These are phyloP conservation scores for Triplophysa yarkandensis DNA, from an alignment of 2,797 vertebrate genomes.

Conservation along the genomic window DNA sequence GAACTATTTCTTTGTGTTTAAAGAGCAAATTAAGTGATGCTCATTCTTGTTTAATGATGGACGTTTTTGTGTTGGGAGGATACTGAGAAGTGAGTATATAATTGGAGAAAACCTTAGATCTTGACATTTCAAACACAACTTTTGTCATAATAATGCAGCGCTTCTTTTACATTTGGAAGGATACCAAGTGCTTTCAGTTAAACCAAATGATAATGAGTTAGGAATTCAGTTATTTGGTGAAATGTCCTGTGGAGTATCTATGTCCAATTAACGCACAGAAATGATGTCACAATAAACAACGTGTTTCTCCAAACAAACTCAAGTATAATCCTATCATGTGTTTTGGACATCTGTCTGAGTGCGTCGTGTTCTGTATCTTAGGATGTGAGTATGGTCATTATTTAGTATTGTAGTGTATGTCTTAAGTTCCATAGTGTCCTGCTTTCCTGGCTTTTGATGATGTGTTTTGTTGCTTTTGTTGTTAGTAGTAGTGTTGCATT, in stretches of 20 bases:
- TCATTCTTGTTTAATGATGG: background rate
- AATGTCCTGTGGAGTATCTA: background rate
- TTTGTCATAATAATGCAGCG: background rate
- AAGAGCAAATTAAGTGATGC: background rate
- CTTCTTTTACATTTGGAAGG: background rate
- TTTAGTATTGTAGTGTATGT: too few relatives aligned
- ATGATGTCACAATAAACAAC: conserved; percentile 56
- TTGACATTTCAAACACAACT: background rate
- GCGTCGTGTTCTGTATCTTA: too few relatives aligned
- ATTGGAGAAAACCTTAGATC: background rate
- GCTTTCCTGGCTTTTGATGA: background rate
- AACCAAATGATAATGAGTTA: background rate
- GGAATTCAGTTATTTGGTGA: background rate
- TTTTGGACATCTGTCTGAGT: too few relatives aligned
- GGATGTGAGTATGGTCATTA: too few relatives aligned
- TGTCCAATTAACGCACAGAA: conserved; percentile 23
- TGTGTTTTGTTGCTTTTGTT: background rate
- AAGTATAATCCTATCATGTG: background rate
- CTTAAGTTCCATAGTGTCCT: too few relatives aligned
- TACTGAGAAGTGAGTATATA: background rate
- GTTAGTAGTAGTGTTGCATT: background rate
- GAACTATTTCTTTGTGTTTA: background rate
- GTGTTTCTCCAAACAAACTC: background rate
- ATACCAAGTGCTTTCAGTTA: background rate
- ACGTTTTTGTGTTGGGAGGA: background rate